A percentile compares a stretch with the other conserved stretches of the same genome.
Evolutionary conservation across 2,888 invertebrate species (phyloP).

Genomic region (Auanema freiburgensis): DNA sequence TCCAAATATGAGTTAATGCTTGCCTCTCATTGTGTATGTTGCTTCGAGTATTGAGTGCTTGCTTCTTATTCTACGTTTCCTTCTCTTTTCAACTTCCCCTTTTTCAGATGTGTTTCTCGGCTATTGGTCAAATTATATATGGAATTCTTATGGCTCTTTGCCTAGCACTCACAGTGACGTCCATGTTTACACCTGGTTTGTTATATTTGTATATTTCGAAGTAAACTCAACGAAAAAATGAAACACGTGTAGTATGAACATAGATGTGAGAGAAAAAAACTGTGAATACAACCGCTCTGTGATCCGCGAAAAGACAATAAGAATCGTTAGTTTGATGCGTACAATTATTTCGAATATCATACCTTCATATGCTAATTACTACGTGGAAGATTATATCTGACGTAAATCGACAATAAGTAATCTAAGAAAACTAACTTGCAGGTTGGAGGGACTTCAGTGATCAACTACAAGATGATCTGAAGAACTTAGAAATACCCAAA

Average conservation of each 20-base stretch:
- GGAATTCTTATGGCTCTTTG: constrained; percentile 40
- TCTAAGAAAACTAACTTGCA: background rate
- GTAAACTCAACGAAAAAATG: background rate
- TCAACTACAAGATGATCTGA: background rate
- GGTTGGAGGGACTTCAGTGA: constrained; percentile 20
- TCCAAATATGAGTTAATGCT: no score
- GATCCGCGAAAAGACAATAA: no score
- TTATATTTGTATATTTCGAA: constrained; percentile 1
- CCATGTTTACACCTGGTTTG: constrained; percentile 40
- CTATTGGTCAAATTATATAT: constrained; percentile 40
- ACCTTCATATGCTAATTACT: no score
- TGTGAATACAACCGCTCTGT: background rate
- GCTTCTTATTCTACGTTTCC: no score
- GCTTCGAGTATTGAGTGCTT: no score
- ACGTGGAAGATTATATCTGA: no score
- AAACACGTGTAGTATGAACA: no score
- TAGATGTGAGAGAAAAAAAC: background rate
- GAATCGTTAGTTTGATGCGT: no score
- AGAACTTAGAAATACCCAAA: constrained; percentile 9
- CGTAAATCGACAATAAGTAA: background rate
- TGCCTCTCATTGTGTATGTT: no score
- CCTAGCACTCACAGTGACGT: constrained; percentile 30
- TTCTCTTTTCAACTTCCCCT: background rate
- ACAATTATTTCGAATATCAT: no score
- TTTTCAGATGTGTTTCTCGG: constrained; percentile 38